Conservation (phyloP, 2,888 invertebrate species). For the Cantharis nigra region DNA sequence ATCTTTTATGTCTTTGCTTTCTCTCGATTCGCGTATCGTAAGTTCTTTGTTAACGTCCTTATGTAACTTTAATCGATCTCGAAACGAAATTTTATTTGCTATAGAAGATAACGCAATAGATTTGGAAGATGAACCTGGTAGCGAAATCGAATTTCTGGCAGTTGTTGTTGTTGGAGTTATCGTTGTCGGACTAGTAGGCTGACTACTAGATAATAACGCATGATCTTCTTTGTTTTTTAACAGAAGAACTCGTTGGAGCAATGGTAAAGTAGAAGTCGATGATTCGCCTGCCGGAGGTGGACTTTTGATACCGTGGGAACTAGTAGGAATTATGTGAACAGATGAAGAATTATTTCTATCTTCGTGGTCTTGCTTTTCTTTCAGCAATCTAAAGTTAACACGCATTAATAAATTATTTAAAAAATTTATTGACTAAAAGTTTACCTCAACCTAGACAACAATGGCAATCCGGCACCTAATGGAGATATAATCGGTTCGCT, state of each 20-base stretch:
- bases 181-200: conserved; percentile 44
- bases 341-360: conserved; percentile 58
- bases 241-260: conserved; percentile 74
- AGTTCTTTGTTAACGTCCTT: conserved; percentile 43
- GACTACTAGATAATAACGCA: conserved; percentile 50
- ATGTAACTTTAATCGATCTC: conserved; percentile 44
- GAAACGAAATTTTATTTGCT: conserved; percentile 50
- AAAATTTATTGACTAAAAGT: background rate
- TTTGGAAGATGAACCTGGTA: conserved; percentile 31
- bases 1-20: conserved; percentile 36
- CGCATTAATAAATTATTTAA: background rate
- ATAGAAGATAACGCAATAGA: conserved; percentile 39
- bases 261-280: conserved; percentile 72
- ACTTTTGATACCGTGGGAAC: conserved; percentile 63
- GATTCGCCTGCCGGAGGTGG: conserved; percentile 61
- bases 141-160: conserved; percentile 29
- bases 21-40: conserved; percentile 38
- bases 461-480: conserved; percentile 82
- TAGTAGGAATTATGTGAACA: conserved; percentile 54
- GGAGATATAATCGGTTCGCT: conserved; percentile 69
- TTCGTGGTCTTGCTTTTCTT: conserved; percentile 78
- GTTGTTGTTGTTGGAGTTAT: conserved; percentile 17
- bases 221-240: conserved; percentile 77
- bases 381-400: conserved; percentile 62
- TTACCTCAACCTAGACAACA: conserved; percentile 71